Conservation (phyloP, 2,888 invertebrate genomes). For the Leptinotarsa peninsularis region DNA sequence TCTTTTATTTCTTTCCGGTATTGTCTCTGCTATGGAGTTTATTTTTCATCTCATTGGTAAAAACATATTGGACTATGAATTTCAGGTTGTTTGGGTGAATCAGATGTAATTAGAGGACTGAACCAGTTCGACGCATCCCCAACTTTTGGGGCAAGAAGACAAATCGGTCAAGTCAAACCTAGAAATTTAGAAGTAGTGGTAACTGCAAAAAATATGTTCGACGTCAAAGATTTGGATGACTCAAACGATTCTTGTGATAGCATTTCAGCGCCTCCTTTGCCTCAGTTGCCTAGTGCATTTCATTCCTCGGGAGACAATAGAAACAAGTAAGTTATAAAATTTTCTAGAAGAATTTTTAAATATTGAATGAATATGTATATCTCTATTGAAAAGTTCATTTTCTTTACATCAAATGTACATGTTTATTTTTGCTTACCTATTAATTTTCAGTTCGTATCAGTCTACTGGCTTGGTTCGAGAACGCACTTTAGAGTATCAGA, state of each 20-base stretch:
- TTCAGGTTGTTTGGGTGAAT: slow-evolving; percentile 41
- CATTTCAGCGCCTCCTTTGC: slow-evolving; percentile 74
- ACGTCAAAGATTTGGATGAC: slow-evolving; percentile 75
- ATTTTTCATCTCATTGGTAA: background rate
- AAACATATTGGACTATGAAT: background rate
- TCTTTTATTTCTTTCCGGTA: too few relatives aligned
- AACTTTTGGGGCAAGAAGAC: slow-evolving; percentile 53
- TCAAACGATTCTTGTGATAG: slow-evolving; percentile 70
- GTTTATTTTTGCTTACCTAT: background rate
- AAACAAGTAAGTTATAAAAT: slow-evolving; percentile 42
- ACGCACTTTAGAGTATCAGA: slow-evolving; percentile 67
- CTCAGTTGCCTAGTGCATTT: slow-evolving; percentile 71
- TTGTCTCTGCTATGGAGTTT: background rate
- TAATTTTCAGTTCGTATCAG: slow-evolving; percentile 50
- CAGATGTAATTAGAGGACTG: slow-evolving; percentile 47
- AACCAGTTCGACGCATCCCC: slow-evolving; percentile 63
- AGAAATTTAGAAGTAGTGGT: slow-evolving; percentile 81
- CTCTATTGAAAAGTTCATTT: too few relatives aligned
- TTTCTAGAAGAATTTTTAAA: too few relatives aligned
- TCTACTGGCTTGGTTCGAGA: slow-evolving; percentile 68
- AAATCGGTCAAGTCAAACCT: slow-evolving; percentile 67
- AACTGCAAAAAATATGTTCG: slow-evolving; percentile 81
- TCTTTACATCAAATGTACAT: too few relatives aligned
- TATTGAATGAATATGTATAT: too few relatives aligned
- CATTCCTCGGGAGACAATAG: slow-evolving; percentile 49